Evolutionary conservation across 30 jellyfish, hydroid and myxozoan species (phyloP), one percentile per base, ranked within the genome.

Genomic region (Cassiopea xamachana): DNA sequence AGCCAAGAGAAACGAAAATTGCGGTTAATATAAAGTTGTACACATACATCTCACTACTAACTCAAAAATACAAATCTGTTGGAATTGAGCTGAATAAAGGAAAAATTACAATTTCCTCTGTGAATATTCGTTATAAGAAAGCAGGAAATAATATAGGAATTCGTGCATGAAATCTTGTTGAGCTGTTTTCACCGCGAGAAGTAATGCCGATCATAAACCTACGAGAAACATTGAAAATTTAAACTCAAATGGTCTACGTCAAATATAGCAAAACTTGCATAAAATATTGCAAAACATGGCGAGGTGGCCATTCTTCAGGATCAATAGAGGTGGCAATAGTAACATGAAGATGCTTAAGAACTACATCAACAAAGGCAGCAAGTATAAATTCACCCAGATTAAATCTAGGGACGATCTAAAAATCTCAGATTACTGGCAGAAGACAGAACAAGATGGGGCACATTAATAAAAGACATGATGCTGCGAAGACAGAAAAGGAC

Each of bases 131-230:
- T 62, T 62, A 62, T 71, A 15, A 6, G 80, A 71, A 71, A 71
- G 47, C 55, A 39, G 55, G 16, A 71, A 6, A 6, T 7, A 18
- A 18, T 9, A 7, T 7, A 68, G n/a, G 7, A n/a, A n/a, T n/a
- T 71, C 55, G 80, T 19, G 80, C 14, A 78, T 12, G 69, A 46
- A 59, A 5, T 15, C 59, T 3, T 48, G 71, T 17, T 27, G 7
- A 76, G 7, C 49, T 15, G 46, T 43, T 50, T 80, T 80, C 68
- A 80, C 13, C 70, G 79, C 18, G 89, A 58, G 60, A 60, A 80
- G 89, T 80, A 80, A 61, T 80, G 89, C 46, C 89, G 89, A 69
- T 80, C 89, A 69, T 80, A 80, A 62, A 80, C 89, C 89, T 80
- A n/a, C 7, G 9, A 51, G 48, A 80, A 80, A 60, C 48, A 43